Evolutionary conservation across 2,797 vertebrate species (phyloP), one percentile per base, ranked within the genome.

Genomic region (Sebastes oblongus): DNA sequence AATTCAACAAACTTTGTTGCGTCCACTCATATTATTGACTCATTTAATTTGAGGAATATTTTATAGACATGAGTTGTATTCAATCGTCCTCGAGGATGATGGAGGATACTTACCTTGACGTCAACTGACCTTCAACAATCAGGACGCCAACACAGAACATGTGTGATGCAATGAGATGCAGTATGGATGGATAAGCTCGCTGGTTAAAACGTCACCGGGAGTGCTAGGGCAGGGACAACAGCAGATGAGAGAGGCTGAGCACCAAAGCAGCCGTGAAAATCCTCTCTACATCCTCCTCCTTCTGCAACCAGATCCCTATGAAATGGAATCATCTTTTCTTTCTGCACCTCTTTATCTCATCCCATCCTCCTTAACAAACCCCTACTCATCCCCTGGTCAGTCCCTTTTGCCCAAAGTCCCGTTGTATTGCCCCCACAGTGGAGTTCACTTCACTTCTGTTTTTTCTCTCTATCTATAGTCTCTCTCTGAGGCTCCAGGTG

Each of bases 231-330:
- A 91, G 80, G 83, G 80, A 86, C 83, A 77, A 82, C 82, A 90
- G 86, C 72, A 88, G 93, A 92, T 90, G 89, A 91, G 61, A 76
- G 71, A 81, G 86, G 82, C 87, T 89, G 87, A 91, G 91, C 84
- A 72, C 70, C 91, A 88, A 92, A 93, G 92, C 81, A 87, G 71
- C 87, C 73, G n/a, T 91, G 89, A 77, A 89, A 93, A 93, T 92
- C 90, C 88, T 88, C 81, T 79, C 81, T 72, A 77, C 84, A 86
- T 84, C 81, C 78, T 87, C 82, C 76, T 77, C 68, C 80, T 80
- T 54, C 74, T 83, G 73, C 83, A 66, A 61, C 73, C 88, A 88
- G 83, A 93, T 92, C 83, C 89, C 91, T 91, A 81, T 89, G 88
- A 92, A 93, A 93, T 85, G 77, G 73, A 88, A 88, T 93, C 85